Evolutionary conservation across 2,888 invertebrate species (phyloP).

Genomic region (Drosophila ustulata): DNA sequence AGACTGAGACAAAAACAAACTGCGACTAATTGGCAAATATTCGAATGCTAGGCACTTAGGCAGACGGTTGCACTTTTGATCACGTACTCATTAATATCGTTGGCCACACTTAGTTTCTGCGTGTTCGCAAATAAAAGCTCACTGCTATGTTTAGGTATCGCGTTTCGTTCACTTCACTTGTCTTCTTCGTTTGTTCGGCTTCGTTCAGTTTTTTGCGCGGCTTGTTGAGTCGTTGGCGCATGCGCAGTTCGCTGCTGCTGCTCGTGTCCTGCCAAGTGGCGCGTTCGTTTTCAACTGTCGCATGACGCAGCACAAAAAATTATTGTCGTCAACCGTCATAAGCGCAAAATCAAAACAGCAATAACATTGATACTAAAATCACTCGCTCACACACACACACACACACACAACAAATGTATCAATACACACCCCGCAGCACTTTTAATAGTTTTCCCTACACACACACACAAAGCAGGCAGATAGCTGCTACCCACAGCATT

Average conservation of each 20-base stretch:
- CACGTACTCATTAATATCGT: constrained; percentile 53
- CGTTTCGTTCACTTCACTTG: background rate
- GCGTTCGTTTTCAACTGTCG: constrained; percentile 81
- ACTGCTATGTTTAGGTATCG: constrained; percentile 14
- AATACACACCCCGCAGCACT: constrained; percentile 59
- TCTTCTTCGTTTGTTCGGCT: constrained; percentile 1
- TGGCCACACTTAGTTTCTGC: background rate
- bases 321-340: constrained; percentile 57
- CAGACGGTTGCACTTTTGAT: constrained; percentile 4
- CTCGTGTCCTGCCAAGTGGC: constrained; percentile 84
- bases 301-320: constrained; percentile 82
- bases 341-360: constrained; percentile 78
- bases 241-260: constrained; percentile 65
- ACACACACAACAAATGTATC: constrained; percentile 44
- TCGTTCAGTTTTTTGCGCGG: constrained; percentile 36
- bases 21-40: constrained; percentile 35
- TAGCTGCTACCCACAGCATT: constrained; percentile 56
- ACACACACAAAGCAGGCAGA: constrained; percentile 27
- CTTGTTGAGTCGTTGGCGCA: constrained; percentile 57
- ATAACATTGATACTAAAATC: constrained; percentile 79
- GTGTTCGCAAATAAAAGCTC: constrained; percentile 4
- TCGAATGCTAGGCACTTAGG: constrained; percentile 11
- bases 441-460: constrained; percentile 71
- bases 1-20: constrained; percentile 9
- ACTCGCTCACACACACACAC: constrained; percentile 38